phyloP scores from a whole-genome alignment of 2,888 invertebrate genomes.

The Pandemis cinnamomeana region DNA sequence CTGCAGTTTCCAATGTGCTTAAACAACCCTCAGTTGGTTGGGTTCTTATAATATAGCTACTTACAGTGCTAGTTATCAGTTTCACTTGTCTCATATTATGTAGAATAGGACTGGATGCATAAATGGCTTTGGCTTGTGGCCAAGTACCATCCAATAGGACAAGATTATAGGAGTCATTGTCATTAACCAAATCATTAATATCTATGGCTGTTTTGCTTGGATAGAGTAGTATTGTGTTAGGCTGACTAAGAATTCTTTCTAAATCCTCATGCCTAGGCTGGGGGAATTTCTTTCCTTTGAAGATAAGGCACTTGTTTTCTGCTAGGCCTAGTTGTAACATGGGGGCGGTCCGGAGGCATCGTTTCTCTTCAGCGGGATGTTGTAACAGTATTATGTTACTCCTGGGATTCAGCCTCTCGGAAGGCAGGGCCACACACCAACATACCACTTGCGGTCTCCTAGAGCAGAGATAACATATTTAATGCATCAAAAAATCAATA shows the following conservation, averaged over 20 bases:
- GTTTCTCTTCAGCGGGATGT: constrained; percentile 96
- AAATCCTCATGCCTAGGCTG: constrained; percentile 87
- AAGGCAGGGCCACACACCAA: constrained; percentile 94
- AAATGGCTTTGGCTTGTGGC: constrained; percentile 97
- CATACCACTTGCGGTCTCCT: constrained; percentile 95
- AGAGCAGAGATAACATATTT: constrained; percentile 50
- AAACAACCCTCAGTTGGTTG: constrained; percentile 96
- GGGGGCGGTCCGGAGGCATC: constrained; percentile 94
- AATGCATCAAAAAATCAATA: neutral
- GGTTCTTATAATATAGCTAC: constrained; percentile 96
- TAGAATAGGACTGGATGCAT: constrained; percentile 90
- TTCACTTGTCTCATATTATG: constrained; percentile 92
- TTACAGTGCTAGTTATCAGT: constrained; percentile 88
- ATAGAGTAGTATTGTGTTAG: constrained; percentile 91
- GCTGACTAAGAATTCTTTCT: constrained; percentile 85
- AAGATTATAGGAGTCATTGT: constrained; percentile 87
- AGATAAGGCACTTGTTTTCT: constrained; percentile 90
- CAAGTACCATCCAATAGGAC: constrained; percentile 97
- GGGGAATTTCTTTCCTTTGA: constrained; percentile 94
- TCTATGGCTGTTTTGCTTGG: constrained; percentile 91
- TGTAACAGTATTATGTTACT: constrained; percentile 93
- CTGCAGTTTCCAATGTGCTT: constrained; percentile 95
- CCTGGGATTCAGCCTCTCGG: constrained; percentile 86
- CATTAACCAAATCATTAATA: constrained; percentile 81
- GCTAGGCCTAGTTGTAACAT: constrained; percentile 92